A percentile compares a stretch with the other conserved stretches of the same genome.
These are phyloP conservation scores for Drosophila recens DNA, from an alignment of 2,888 invertebrate genomes.

Conservation along the genomic window DNA sequence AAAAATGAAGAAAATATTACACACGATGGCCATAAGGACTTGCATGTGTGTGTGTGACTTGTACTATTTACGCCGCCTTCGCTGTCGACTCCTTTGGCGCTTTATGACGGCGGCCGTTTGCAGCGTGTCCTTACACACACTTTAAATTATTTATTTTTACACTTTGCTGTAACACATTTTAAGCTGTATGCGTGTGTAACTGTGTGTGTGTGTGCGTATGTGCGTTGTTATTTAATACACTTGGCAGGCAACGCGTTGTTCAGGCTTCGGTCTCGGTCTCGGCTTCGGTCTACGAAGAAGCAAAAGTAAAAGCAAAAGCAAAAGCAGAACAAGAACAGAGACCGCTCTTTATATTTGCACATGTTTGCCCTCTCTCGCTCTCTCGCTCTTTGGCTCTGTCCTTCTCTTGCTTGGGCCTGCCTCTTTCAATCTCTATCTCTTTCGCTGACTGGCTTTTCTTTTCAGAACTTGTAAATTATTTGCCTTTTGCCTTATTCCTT, in stretches of 20 bases:
- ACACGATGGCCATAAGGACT: slow-evolving; percentile 44
- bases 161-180: slow-evolving; percentile 81
- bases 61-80: slow-evolving; percentile 67
- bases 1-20: slow-evolving; percentile 61
- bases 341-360: slow-evolving; percentile 68
- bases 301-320: slow-evolving; percentile 18
- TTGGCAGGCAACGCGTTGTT: slow-evolving; percentile 58
- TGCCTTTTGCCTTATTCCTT: slow-evolving; percentile 81
- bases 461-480: slow-evolving; percentile 82
- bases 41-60: slow-evolving; percentile 42
- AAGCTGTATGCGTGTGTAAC: slow-evolving; percentile 45
- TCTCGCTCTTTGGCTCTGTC: slow-evolving; percentile 10
- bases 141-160: slow-evolving; percentile 82
- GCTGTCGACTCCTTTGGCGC: slow-evolving; percentile 61
- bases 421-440: slow-evolving; percentile 12
- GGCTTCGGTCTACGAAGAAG: slow-evolving; percentile 46
- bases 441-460: slow-evolving; percentile 61
- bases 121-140: slow-evolving; percentile 81
- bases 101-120: slow-evolving; percentile 72
- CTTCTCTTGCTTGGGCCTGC: background rate
- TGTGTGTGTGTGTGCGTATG: slow-evolving; percentile 19
- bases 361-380: slow-evolving; percentile 45
- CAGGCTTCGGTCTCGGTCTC: slow-evolving; percentile 39
- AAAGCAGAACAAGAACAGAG: slow-evolving; percentile 38
- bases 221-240: slow-evolving; percentile 61